A percentile compares a stretch with the other conserved stretches of the same genome.
Evolutionary conservation across 2,113 vertebrate species (phyloP).

Genomic region (Pseudorectes ferrugineus): DNA sequence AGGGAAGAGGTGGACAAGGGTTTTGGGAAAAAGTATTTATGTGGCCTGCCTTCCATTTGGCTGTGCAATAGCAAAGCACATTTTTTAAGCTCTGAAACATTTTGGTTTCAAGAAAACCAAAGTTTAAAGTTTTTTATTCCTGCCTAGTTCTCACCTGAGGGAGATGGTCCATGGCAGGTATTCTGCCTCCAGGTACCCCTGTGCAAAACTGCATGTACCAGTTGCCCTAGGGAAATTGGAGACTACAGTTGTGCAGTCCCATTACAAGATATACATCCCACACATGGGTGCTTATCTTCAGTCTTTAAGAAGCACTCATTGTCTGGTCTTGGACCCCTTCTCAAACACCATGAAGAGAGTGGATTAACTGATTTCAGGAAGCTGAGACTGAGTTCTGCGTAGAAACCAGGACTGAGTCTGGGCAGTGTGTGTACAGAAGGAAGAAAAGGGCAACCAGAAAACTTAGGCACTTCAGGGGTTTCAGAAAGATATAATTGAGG

Average conservation of each 20-base stretch:
- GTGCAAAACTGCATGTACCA: not conserved
- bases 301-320: not conserved
- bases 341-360: not conserved
- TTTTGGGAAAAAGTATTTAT: not conserved
- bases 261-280: not conserved
- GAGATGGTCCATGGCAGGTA: not conserved
- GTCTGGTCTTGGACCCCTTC: not conserved
- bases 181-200: not conserved
- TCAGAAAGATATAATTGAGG: fast-evolving
- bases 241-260: fast-evolving
- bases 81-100: not conserved
- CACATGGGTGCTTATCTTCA: not conserved
- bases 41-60: not conserved
- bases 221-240: not conserved
- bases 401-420: not conserved
- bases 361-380: not conserved
- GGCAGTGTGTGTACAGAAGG: not conserved
- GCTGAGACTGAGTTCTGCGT: not conserved
- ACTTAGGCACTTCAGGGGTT: not conserved
- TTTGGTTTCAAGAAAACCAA: not conserved
- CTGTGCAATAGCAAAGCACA: not conserved
- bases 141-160: not conserved
- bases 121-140: not conserved
- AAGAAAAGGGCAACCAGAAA: not conserved
- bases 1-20: not conserved